Evolutionary conservation across 2,113 vertebrate genomes (phyloP).

Genomic region (Speoplatyrhinus poulsoni): DNA sequence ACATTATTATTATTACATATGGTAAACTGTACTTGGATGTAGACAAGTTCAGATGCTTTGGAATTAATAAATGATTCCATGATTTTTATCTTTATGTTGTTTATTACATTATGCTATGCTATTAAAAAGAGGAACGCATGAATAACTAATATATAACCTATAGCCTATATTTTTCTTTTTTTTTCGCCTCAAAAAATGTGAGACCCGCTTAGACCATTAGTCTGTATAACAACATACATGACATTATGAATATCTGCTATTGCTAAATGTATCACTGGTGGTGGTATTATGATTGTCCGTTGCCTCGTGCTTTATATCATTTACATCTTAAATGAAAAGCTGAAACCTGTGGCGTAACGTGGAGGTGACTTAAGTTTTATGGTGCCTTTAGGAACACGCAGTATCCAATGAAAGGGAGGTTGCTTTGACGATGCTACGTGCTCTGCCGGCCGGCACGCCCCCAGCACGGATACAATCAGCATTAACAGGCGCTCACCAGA

Average conservation of each 20-base stretch:
- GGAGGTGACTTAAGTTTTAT: conserved; percentile 39
- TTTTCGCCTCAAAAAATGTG: too few relatives aligned
- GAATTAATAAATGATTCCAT: background rate
- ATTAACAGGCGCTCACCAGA: conserved; percentile 70
- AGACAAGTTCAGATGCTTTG: background rate
- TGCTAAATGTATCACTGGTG: background rate
- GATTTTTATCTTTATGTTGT: background rate
- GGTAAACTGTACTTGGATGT: background rate
- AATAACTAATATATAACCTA: background rate
- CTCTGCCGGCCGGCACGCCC: conserved; percentile 75
- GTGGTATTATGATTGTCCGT: background rate
- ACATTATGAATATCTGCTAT: background rate
- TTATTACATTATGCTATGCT: background rate
- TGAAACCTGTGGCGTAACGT: conserved; percentile 64
- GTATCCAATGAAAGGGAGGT: conserved; percentile 69
- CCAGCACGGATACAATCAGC: conserved; percentile 80
- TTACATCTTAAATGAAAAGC: conserved; percentile 11
- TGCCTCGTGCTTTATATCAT: background rate
- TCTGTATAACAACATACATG: too few relatives aligned
- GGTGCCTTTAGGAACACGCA: conserved; percentile 62
- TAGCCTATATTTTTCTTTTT: background rate
- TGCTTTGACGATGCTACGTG: conserved; percentile 63
- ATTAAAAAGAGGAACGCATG: background rate
- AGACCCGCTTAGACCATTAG: too few relatives aligned
- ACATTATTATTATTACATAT: background rate